Conservation (phyloP, 2,888 invertebrate genomes). For the Idaea straminata region DNA sequence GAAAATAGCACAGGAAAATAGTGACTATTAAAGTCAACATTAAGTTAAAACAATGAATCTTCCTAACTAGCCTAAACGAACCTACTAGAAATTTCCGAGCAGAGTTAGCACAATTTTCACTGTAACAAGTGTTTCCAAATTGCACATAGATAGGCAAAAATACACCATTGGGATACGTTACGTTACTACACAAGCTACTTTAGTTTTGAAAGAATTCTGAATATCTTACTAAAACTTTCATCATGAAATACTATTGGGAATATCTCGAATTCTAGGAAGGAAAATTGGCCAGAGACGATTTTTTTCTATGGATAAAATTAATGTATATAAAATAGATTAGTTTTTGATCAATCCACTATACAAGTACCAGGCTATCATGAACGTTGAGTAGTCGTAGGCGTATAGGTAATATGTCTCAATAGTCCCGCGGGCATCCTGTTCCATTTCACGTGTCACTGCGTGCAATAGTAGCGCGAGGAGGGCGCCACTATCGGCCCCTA, state of each 20-base stretch:
- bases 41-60: background rate
- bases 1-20: background rate
- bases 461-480: background rate
- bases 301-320: too few species aligned
- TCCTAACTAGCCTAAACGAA: background rate
- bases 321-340: background rate
- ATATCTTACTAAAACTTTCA: background rate
- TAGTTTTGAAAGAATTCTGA: background rate
- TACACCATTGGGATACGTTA: background rate
- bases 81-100: background rate
- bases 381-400: background rate
- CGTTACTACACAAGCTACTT: background rate
- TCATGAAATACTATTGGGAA: background rate
- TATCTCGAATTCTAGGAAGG: background rate
- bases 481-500: background rate
- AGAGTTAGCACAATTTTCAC: background rate
- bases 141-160: background rate
- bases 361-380: background rate
- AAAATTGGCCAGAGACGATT: too few species aligned
- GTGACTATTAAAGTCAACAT: background rate
- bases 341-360: background rate
- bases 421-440: background rate
- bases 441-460: background rate
- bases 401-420: background rate
- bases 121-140: background rate